Evolutionary conservation across 2,888 invertebrate genomes (phyloP).

Genomic region (Idaea biselata): DNA sequence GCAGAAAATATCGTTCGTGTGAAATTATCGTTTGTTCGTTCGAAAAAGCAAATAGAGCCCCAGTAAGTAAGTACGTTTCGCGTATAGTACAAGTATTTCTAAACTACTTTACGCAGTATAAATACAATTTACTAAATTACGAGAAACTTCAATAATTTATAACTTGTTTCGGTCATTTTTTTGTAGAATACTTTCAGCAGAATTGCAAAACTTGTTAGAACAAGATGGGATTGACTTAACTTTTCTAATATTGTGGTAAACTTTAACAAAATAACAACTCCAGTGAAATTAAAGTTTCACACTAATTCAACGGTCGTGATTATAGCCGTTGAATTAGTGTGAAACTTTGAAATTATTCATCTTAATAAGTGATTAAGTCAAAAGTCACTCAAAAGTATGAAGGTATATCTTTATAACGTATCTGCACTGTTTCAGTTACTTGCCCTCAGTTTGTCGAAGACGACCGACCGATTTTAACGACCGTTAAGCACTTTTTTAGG

Average conservation of each 20-base stretch:
- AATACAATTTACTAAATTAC: background rate
- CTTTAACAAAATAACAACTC: background rate
- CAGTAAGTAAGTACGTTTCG: no score
- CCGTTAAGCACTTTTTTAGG: no score
- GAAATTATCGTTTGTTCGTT: no score
- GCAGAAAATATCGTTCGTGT: no score
- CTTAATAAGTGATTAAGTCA: no score
- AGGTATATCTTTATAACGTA: no score
- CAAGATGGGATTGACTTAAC: constrained; percentile 10
- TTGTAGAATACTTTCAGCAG: constrained; percentile 21
- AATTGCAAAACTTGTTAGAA: constrained; percentile 10
- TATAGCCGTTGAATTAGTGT: background rate
- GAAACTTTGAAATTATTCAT: background rate
- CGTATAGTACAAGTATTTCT: background rate
- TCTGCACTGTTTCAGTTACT: no score
- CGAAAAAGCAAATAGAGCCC: no score
- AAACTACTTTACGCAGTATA: no score
- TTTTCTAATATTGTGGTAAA: background rate
- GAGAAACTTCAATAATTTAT: background rate
- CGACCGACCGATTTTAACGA: no score
- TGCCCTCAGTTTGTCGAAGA: no score
- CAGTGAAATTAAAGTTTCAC: background rate
- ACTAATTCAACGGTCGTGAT: background rate
- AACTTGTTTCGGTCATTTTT: constrained; percentile 3
- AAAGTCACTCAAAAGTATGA: no score